Evolutionary conservation across 1,140 invertebrate species (phyloP).

Genomic region (Magallana ariakensis): DNA sequence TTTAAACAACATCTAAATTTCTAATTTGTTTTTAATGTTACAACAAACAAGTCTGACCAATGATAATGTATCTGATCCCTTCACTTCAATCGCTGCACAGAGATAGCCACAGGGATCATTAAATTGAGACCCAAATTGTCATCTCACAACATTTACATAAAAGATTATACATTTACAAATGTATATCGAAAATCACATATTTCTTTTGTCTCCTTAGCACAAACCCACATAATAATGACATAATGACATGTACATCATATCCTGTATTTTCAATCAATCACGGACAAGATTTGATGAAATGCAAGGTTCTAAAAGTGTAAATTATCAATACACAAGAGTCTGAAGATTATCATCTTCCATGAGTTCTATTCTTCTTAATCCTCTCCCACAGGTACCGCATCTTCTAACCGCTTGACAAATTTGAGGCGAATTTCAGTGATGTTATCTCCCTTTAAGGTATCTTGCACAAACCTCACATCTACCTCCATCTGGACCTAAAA

Average conservation of each 20-base stretch:
- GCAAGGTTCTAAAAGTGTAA: no score
- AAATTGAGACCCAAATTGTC: no score
- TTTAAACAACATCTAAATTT: no score
- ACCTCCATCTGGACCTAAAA: constrained; percentile 86
- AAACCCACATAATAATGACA: not conserved
- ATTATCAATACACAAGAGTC: no score
- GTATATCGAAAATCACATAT: not conserved
- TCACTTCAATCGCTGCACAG: no score
- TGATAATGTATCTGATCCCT: no score
- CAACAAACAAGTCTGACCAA: no score
- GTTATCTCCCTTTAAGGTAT: constrained; percentile 96
- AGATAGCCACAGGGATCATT: no score
- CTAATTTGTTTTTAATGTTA: no score
- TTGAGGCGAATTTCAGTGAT: constrained; percentile 96
- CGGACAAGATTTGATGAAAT: no score
- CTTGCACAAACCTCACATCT: constrained; percentile 87
- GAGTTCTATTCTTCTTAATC: constrained; percentile 83
- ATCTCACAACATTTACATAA: no score
- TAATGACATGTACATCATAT: not conserved
- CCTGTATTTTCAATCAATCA: not conserved
- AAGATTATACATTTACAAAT: not conserved
- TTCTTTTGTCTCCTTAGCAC: not conserved
- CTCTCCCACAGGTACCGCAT: constrained; percentile 98
- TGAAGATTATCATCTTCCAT: no score
- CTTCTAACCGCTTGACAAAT: constrained; percentile 96